Evolutionary conservation across 2,888 invertebrate genomes (phyloP).

Genomic region (Penaeus monodon): DNA sequence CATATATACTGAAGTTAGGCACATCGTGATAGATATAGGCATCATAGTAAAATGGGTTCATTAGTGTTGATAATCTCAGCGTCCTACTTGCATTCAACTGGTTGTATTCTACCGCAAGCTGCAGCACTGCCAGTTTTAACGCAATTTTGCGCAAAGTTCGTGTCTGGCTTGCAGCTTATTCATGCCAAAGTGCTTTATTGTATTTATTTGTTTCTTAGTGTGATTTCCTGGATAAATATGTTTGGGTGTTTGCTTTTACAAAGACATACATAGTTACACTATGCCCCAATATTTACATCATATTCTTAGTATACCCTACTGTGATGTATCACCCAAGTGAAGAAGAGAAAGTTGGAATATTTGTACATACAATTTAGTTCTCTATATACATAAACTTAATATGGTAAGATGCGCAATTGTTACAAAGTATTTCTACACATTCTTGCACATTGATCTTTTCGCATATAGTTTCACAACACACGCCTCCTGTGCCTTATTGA

Average conservation of each 20-base stretch:
- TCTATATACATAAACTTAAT: slow-evolving; percentile 26
- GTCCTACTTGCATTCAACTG: neutral
- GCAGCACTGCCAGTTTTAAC: slow-evolving; percentile 32
- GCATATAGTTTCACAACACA: slow-evolving; percentile 35
- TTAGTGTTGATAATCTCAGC: no score
- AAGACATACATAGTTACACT: slow-evolving; percentile 21
- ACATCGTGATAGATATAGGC: slow-evolving; percentile 19
- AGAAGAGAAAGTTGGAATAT: slow-evolving; percentile 26
- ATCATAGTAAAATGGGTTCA: no score
- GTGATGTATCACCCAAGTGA: no score
- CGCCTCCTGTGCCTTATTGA: slow-evolving; percentile 9
- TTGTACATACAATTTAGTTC: slow-evolving; percentile 11
- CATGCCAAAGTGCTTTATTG: slow-evolving; percentile 36
- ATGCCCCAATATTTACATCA: slow-evolving; percentile 6
- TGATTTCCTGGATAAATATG: slow-evolving; percentile 21
- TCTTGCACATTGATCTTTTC: slow-evolving; percentile 12
- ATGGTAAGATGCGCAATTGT: slow-evolving; percentile 22
- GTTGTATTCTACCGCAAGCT: slow-evolving; percentile 29
- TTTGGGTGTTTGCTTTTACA: slow-evolving; percentile 32
- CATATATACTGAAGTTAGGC: slow-evolving; percentile 20
- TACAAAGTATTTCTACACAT: slow-evolving; percentile 24
- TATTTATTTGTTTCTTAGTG: slow-evolving; percentile 31
- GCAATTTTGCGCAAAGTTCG: slow-evolving; percentile 13
- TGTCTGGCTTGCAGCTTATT: slow-evolving; percentile 20
- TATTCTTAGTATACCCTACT: no score